Conservation (phyloP, 2,888 invertebrate genomes). For the Laspeyria flexula region DNA sequence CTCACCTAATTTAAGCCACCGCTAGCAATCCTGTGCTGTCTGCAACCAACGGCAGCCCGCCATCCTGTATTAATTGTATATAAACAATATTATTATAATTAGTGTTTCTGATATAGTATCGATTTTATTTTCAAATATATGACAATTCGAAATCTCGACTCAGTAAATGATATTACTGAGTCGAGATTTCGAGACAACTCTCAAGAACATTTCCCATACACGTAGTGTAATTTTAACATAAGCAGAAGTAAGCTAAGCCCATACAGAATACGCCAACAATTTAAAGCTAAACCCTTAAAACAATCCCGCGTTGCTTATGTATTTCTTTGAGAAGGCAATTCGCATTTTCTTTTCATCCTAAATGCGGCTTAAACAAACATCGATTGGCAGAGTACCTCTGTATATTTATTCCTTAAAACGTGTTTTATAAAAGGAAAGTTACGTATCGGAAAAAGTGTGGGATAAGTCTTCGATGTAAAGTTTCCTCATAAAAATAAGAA, state of each 20-base stretch:
- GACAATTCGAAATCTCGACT: no score
- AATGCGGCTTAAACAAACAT: slow-evolving; percentile 29
- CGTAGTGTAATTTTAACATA: not conserved
- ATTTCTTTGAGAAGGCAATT: slow-evolving; percentile 7
- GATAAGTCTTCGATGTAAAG: slow-evolving; percentile 25
- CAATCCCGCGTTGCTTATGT: slow-evolving; percentile 14
- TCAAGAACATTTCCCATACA: no score
- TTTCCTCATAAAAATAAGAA: slow-evolving; percentile 33
- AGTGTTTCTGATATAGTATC: no score
- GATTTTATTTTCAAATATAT: no score
- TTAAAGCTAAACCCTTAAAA: not conserved
- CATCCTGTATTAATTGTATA: no score
- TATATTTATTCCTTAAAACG: slow-evolving; percentile 29
- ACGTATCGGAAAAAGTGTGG: slow-evolving; percentile 22
- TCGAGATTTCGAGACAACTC: no score
- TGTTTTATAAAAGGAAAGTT: slow-evolving; percentile 40
- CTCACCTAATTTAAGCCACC: no score
- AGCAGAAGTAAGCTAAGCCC: not conserved
- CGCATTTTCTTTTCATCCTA: slow-evolving; percentile 21
- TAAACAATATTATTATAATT: no score
- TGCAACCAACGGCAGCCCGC: no score
- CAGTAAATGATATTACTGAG: no score
- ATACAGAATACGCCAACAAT: not conserved
- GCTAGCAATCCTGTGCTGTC: no score
- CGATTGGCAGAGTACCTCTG: slow-evolving; percentile 18